Conservation (phyloP, 2,888 invertebrate genomes). For the Acronicta aceris region DNA sequence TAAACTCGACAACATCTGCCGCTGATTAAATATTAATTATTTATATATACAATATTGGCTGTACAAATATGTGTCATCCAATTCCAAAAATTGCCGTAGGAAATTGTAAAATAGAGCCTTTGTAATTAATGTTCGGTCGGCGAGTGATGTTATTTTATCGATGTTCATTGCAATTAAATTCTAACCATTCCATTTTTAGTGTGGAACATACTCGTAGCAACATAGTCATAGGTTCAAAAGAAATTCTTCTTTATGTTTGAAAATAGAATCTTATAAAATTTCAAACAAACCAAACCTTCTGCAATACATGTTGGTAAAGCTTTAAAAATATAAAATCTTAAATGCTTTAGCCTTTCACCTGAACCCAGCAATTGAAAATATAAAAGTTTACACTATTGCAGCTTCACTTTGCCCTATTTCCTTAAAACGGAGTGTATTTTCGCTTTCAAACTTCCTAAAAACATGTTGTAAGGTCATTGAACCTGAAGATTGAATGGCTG, state of each 20-base stretch:
- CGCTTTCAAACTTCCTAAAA: slow-evolving; percentile 28
- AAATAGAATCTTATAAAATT: not conserved
- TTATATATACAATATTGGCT: slow-evolving; percentile 37
- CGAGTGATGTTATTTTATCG: slow-evolving; percentile 7
- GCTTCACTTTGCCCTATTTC: slow-evolving; percentile 37
- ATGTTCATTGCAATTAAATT: not conserved
- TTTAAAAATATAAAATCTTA: slow-evolving; percentile 12
- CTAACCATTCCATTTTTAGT: not conserved
- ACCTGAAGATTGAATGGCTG: slow-evolving; percentile 58
- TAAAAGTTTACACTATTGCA: slow-evolving; percentile 4
- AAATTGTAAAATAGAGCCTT: slow-evolving; percentile 2
- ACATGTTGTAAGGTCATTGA: slow-evolving; percentile 56
- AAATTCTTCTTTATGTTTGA: slow-evolving; percentile 1
- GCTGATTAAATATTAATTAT: slow-evolving; percentile 47
- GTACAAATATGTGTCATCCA: slow-evolving; percentile 32
- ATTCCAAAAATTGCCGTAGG: slow-evolving; percentile 30
- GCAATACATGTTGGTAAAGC: not conserved
- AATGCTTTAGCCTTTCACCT: slow-evolving; percentile 1
- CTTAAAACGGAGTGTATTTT: slow-evolving; percentile 29
- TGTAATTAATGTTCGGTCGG: not conserved
- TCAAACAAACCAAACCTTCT: slow-evolving; percentile 8
- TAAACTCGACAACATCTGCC: slow-evolving; percentile 36
- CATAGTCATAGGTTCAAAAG: slow-evolving; percentile 2
- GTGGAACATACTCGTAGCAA: not conserved
- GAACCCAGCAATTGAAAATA: not conserved